Base-by-base conservation (phyloP, 2,888 invertebrate species). In the Melangyna quadrimaculata region DNA sequence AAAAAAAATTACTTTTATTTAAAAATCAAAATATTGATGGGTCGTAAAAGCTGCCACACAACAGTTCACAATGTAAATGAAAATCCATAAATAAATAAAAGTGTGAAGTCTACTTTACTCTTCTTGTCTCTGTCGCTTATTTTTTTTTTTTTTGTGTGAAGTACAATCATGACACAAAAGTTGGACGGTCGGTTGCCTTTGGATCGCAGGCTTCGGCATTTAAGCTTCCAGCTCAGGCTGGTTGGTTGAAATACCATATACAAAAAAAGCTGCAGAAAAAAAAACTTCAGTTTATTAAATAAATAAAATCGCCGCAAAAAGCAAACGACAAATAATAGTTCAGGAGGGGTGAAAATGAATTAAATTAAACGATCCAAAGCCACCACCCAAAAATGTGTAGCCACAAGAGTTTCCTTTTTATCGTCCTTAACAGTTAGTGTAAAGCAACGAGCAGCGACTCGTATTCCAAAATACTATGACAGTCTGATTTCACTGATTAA, bases 331-430 rank as follows among this genome's bases (percentile, higher is more conserved):
- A 45, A 86, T 71, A 79, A 84, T 71, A 73, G n/a, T 22, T 59
- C 72, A 78, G 59, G 63, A 81, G 73, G 86, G 86, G 81, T 86
- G 86, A 86, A 86, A 86, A 81, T 81, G 81, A 86, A 86, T 86
- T 86, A 86, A 86, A 86, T 81, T 86, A 86, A 86, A 81, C 86
- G 86, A 86, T 81, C 81, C 73, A 70, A 55, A 80, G 84, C 72
- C 80, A 57, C 80, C 80, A 70, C 67, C 59, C 83, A 48, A 71
- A 32, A 59, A n/a, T n/a, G n/a, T 61, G 61, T 55, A 35, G 61
- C 67, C 70, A 57, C 74, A 80, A 63, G 5, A 69, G 35, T 63
- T 70, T 71, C 53, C 71, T 40, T 35, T 71, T 9, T 40, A 35
- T 37, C 24, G 53, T 72, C 61, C 22, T 57, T 35, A 14, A 10